Evolutionary conservation across 1,140 invertebrate species (phyloP).

Genomic region (Reticulitermes speratus): DNA sequence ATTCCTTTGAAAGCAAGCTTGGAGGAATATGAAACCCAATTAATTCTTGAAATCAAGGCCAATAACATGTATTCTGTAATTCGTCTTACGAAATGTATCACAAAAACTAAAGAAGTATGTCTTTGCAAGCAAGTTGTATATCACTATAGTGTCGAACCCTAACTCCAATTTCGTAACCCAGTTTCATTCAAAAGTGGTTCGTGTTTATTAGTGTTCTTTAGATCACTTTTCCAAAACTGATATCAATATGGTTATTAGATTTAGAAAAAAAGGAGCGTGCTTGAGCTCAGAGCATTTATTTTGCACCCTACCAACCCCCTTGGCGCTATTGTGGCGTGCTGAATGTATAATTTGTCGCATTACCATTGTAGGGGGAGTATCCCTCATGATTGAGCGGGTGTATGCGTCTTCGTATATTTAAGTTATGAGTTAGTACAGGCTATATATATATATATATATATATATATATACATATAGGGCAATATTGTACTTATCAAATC

Average conservation of each 20-base stretch:
- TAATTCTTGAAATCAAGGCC: no score
- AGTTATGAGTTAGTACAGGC: background rate
- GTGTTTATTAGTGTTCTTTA: background rate
- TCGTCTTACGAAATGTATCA: no score
- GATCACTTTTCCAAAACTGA: background rate
- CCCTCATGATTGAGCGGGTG: conserved; percentile 5
- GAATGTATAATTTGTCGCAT: conserved; percentile 9
- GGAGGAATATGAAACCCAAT: no score
- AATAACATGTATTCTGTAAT: no score
- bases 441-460: no score
- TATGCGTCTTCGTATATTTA: background rate
- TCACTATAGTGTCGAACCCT: no score
- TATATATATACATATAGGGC: background rate
- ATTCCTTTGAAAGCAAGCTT: no score
- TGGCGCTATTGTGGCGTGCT: background rate
- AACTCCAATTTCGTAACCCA: no score
- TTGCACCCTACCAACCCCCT: background rate
- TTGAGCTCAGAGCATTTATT: conserved; percentile 9
- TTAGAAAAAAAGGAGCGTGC: conserved; percentile 2
- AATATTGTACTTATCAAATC: background rate
- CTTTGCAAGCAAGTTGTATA: no score
- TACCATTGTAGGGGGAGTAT: conserved; percentile 1
- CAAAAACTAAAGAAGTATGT: no score
- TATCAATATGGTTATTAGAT: conserved; percentile 16
- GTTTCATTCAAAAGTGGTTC: background rate